Percentiles rank a stretch among this genome's conserved stretches.
These are phyloP conservation scores for Hydrochoerus hydrochaeris DNA, from an alignment of 2,113 vertebrate species.

Conservation along the genomic window DNA sequence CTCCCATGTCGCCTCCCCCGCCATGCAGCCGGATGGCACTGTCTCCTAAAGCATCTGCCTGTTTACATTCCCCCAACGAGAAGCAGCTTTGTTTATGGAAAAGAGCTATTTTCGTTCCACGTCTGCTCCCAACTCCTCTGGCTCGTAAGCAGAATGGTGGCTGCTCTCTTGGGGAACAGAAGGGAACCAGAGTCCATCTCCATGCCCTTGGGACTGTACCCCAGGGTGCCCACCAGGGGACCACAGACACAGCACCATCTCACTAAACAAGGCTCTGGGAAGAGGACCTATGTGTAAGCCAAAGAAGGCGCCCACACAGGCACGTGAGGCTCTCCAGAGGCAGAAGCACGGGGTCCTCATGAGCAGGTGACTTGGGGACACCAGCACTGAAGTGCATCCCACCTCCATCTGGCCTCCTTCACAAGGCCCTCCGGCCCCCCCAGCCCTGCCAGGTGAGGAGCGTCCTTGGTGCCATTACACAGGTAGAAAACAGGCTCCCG, in stretches of 20 bases:
- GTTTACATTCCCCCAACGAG: conserved; percentile 87
- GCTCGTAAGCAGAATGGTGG: conserved; percentile 78
- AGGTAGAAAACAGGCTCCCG: not conserved
- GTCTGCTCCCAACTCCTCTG: conserved; percentile 84
- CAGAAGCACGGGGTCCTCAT: not conserved
- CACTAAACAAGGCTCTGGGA: not conserved
- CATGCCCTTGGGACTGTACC: not conserved
- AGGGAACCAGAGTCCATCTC: conserved; percentile 38
- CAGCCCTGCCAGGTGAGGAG: not conserved
- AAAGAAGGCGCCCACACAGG: rapidly evolving
- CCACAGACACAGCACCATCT: not conserved
- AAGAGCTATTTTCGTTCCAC: conserved; percentile 88
- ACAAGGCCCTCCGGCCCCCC: not conserved
- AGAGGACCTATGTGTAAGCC: not conserved
- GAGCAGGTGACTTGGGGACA: rapidly evolving
- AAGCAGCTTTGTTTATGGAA: conserved; percentile 91
- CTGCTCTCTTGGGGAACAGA: conserved; percentile 82
- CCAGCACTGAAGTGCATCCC: rapidly evolving
- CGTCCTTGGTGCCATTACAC: not conserved
- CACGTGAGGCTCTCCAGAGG: not conserved
- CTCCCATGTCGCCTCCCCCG: conserved; percentile 74
- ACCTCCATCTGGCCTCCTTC: not conserved
- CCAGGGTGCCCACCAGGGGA: not conserved
- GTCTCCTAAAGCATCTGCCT: conserved; percentile 85
- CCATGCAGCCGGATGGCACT: conserved; percentile 81